A percentile compares a stretch with the other conserved stretches of the same genome.
Conservation (phyloP, 2,113 vertebrate species). For the Regulus satrapa region DNA sequence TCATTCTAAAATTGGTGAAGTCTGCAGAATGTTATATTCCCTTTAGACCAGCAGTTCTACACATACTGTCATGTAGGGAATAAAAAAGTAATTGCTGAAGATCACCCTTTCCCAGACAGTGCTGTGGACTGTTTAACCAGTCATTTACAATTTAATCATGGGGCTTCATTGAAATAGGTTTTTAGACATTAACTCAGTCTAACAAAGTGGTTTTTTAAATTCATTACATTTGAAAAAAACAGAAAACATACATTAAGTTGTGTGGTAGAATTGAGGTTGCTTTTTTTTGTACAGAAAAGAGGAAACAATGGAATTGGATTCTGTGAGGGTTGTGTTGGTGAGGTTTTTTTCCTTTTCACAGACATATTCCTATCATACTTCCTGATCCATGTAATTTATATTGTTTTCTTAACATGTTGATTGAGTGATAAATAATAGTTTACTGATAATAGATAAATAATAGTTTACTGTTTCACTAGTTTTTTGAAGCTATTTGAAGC, state of each 20-base stretch:
- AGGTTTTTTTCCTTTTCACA: neutral
- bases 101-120: conserved; percentile 37
- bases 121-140: neutral
- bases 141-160: conserved; percentile 58
- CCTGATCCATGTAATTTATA: neutral
- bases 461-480: neutral
- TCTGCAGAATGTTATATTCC: conserved; percentile 27
- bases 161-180: conserved; percentile 13
- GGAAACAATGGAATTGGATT: neutral
- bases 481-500: neutral
- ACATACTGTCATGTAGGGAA: neutral
- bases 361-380: neutral
- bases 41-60: neutral
- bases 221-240: neutral
- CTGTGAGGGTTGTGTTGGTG: neutral
- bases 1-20: conserved; percentile 58
- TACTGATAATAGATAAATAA: neutral
- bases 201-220: conserved; percentile 56
- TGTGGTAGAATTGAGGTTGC: neutral
- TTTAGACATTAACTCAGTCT: conserved; percentile 27
- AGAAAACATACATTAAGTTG: neutral
- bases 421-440: neutral
- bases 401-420: neutral
- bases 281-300: neutral
- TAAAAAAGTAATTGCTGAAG: conserved; percentile 63